Base-by-base conservation (phyloP, 1,140 invertebrate genomes). In the Antheraea pernyi region DNA sequence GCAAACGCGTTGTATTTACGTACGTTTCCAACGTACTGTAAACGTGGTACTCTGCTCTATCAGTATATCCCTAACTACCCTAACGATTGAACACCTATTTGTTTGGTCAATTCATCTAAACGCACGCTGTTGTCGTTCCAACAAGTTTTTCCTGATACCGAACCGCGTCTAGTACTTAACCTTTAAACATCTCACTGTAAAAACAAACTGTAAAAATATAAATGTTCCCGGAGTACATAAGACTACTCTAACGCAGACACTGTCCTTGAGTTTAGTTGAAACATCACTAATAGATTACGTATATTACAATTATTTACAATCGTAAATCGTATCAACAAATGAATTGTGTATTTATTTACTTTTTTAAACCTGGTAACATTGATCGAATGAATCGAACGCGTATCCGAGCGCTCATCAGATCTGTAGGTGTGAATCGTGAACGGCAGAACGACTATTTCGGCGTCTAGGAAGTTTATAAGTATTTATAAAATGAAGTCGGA, bases 281-380 rank as follows among this genome's bases (percentile, higher is more conserved):
- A 72, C 78, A 76, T 80, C 76, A 71, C 73, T 68, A 73, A 77
- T 72, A 74, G 65, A 71, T 76, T 77, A 72, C 74, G 71, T 67
- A 63, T 73, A 77, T 81, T 78, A 81, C 79, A 80, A 80, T 84
- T 85, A 86, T 86, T 85, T 85, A 84, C 82, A 81, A 74, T 80
- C 80, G 80, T 84, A 85, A 85, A 85, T 84, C 76, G 76, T 67
- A 71, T 75, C 72, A 83, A 83, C 77, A 80, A 77, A 77, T 80
- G 69, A 69, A 60, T 37, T 19, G 48, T 77, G 85, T 53, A n/a
- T 53, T 53, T 53, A 53, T 53, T 87, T 83, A 82, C 85, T 87
- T 84, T 85, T 83, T 76, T 67, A 78, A 70, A 70, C 65, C 72
- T 65, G 72, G 78, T 80, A 82, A 83, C 84, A 86, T 77, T 80